Conservation (phyloP, 1,140 invertebrate species). For the Metaphire vulgaris region DNA sequence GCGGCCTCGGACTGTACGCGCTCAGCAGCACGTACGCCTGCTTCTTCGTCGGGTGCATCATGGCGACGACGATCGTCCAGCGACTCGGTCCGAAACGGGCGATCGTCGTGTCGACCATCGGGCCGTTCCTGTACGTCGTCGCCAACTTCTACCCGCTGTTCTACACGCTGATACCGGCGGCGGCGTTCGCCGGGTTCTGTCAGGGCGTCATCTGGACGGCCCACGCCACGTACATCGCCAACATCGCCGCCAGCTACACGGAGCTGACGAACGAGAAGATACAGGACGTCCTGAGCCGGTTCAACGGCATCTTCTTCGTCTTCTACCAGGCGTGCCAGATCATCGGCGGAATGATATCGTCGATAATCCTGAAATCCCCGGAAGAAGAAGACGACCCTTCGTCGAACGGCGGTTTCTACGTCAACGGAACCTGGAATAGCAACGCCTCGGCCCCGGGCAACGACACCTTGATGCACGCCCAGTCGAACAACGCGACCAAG, state of each 20-base stretch:
- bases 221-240: slow-evolving; percentile 36
- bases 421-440: slow-evolving; percentile 13
- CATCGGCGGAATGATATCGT: slow-evolving; percentile 39
- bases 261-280: slow-evolving; percentile 33
- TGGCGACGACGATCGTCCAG: slow-evolving; percentile 38
- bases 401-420: slow-evolving; percentile 22
- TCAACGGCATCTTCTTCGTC: slow-evolving; percentile 42
- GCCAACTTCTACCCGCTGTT: slow-evolving; percentile 40
- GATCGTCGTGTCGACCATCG: slow-evolving; percentile 29
- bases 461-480: background rate
- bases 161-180: slow-evolving; percentile 37
- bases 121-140: slow-evolving; percentile 36
- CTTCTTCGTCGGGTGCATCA: slow-evolving; percentile 52
- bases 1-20: slow-evolving; percentile 32
- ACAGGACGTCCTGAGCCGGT: slow-evolving; percentile 37
- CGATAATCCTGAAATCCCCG: slow-evolving; percentile 34
- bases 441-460: slow-evolving; percentile 26
- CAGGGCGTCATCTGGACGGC: slow-evolving; percentile 41
- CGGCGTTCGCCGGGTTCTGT: slow-evolving; percentile 36
- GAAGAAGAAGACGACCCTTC: no score
- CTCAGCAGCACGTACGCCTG: slow-evolving; percentile 79
- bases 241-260: slow-evolving; percentile 37
- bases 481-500: background rate
- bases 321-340: slow-evolving; percentile 40
- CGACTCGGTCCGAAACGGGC: slow-evolving; percentile 35